Conservation (phyloP, 1,140 invertebrate genomes). For the Drosophila dunni region DNA sequence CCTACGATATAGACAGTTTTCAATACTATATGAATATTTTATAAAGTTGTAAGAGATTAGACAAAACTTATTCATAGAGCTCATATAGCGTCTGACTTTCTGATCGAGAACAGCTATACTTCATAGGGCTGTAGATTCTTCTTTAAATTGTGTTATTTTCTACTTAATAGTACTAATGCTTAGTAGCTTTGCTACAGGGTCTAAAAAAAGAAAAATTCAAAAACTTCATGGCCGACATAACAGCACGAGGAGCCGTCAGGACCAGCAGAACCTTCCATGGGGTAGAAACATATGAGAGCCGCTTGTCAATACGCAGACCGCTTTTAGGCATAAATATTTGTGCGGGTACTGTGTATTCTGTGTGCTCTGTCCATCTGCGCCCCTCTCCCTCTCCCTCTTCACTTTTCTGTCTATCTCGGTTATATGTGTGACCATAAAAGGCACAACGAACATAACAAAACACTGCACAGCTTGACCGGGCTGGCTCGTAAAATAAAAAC, state of each 20-base stretch:
- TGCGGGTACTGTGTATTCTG: slow-evolving; percentile 7
- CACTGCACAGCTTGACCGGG: slow-evolving; percentile 31
- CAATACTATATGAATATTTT: no score
- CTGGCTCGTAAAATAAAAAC: slow-evolving; percentile 46
- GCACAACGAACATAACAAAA: slow-evolving; percentile 29
- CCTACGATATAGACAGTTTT: no score
- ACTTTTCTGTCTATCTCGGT: background rate
- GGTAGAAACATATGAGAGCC: background rate
- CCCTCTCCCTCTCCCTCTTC: background rate
- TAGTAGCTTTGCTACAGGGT: no score
- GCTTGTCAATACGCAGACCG: slow-evolving; percentile 47
- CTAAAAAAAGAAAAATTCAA: background rate
- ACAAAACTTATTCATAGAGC: no score
- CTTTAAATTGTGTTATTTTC: no score
- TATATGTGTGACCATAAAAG: slow-evolving; percentile 46
- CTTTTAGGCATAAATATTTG: slow-evolving; percentile 76
- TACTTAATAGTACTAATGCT: no score
- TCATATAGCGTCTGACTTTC: no score
- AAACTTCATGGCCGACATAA: background rate
- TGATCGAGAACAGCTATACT: no score
- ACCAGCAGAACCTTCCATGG: background rate
- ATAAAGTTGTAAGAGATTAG: no score
- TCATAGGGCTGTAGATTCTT: no score
- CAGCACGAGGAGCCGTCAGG: background rate
- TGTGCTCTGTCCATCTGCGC: slow-evolving; percentile 1